Conservation (phyloP, 1,140 invertebrate genomes). For the Zophobas morio region DNA sequence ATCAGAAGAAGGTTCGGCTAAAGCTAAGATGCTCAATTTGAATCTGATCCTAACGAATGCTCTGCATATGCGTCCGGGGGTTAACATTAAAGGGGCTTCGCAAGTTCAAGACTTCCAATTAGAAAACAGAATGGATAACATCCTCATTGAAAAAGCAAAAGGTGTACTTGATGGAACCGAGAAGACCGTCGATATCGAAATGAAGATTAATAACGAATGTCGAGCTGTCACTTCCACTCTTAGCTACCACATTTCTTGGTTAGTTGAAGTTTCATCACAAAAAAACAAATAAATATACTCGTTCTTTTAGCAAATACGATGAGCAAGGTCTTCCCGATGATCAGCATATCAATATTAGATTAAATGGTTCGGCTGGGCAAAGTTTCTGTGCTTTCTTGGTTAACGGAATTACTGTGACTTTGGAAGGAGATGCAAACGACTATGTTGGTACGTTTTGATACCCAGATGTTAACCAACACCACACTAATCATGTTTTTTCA, state of each 20-base stretch:
- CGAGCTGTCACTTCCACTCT: constrained; percentile 94
- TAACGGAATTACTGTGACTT: constrained; percentile 88
- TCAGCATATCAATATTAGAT: constrained; percentile 87
- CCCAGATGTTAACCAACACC: constrained; percentile 1
- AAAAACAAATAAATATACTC: constrained; percentile 5
- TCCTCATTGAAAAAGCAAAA: constrained; percentile 82
- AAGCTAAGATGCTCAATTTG: constrained; percentile 90
- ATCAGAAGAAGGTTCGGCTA: constrained; percentile 74
- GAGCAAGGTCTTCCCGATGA: constrained; percentile 89
- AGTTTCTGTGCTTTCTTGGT: constrained; percentile 99
- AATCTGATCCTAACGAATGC: constrained; percentile 91
- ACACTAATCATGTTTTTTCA: constrained; percentile 64
- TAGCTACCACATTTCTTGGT: constrained; percentile 95
- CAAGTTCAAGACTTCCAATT: constrained; percentile 91
- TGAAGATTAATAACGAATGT: constrained; percentile 92
- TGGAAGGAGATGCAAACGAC: constrained; percentile 99
- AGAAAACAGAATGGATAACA: constrained; percentile 90
- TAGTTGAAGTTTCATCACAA: constrained; percentile 64
- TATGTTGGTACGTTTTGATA: constrained; percentile 85
- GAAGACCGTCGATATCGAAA: constrained; percentile 79
- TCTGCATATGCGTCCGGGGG: constrained; percentile 87
- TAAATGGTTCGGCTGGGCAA: constrained; percentile 97
- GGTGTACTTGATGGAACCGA: constrained; percentile 83
- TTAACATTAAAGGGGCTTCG: constrained; percentile 93
- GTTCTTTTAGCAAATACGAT: constrained; percentile 82